Evolutionary conservation across 2,113 vertebrate genomes (phyloP), one percentile per base, ranked within the genome.

Genomic region (Rhinoderma darwinii): DNA sequence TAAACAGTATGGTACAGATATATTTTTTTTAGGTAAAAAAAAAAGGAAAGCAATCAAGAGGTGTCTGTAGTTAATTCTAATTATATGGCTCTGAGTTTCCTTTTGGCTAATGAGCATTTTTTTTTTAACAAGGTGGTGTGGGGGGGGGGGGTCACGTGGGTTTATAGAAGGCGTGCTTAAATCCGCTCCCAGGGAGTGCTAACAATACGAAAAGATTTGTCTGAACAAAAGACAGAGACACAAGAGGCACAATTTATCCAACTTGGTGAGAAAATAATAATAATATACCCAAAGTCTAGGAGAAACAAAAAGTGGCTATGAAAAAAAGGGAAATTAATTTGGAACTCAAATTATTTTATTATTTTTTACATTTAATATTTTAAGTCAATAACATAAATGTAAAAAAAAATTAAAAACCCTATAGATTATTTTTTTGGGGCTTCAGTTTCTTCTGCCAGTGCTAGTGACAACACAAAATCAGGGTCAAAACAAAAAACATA

Each of bases 171-270:
- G 90, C 89, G 90, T 89, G 90, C 78, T 73, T 75, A 87, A 89
- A 83, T 89, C 86, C 88, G 91, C 93, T 93, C 94, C 93, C 93
- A 93, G 89, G 90, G 95, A 94, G 93, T 92, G 91, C 91, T 91
- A 91, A 96, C 94, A 95, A 94, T 95, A 92, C 94, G 95, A 91
- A 91, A 94, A 95, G 95, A 94, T 94, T 95, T 92, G 89, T 79
- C 72, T 92, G 94, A 94, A 97, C 96, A 97, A 97, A 97, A 95
- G 94, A 93, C 88, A 87, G 74, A 89, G 83, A 94, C 93, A 94
- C 92, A 91, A 95, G 90, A 91, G 84, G 89, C 91, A 92, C 92
- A 89, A 89, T 94, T 93, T 94, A 93, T 91, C 91, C 91, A 88
- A 92, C 90, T 89, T 74, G 90, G 90, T 92, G 92, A 94, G 92